phyloP scores from a whole-genome alignment of 2,888 invertebrate genomes.

The Sesamia inferens region DNA sequence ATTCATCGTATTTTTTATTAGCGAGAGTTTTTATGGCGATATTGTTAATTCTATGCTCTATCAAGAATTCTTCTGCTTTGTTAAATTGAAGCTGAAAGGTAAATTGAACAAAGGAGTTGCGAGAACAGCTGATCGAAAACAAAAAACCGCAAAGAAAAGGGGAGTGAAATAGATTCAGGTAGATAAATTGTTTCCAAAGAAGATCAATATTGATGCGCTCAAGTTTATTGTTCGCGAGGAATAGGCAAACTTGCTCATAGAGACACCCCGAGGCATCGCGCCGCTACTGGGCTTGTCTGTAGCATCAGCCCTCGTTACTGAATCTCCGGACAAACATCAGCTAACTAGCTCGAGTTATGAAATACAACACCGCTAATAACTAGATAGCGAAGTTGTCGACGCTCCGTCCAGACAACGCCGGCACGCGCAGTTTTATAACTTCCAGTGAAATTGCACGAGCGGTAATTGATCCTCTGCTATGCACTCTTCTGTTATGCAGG shows the following conservation, averaged over 20 bases:
- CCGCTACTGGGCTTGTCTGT: conserved; percentile 22
- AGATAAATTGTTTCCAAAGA: conserved; percentile 57
- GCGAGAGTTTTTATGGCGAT: conserved; percentile 40
- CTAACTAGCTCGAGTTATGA: conserved; percentile 65
- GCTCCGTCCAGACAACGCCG: conserved; percentile 37
- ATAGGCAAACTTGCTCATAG: conserved; percentile 28
- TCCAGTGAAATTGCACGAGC: conserved; percentile 68
- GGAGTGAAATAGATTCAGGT: conserved; percentile 58
- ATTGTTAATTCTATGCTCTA: conserved; percentile 49
- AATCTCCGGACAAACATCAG: conserved; percentile 64
- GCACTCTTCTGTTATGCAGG: conserved; percentile 72
- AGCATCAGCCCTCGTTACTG: conserved; percentile 40
- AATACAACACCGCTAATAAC: conserved; percentile 68
- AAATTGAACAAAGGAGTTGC: conserved; percentile 63
- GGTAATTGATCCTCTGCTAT: conserved; percentile 75
- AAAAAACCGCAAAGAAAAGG: conserved; percentile 50
- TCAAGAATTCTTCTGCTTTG: conserved; percentile 51
- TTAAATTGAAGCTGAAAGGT: conserved; percentile 50
- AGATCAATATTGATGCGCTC: conserved; percentile 40
- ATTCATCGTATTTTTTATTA: conserved; percentile 56
- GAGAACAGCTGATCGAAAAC: conserved; percentile 68
- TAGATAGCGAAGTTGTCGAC: conserved; percentile 72
- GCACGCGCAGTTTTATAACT: conserved; percentile 77
- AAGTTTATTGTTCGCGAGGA: conserved; percentile 37
- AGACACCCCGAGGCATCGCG: background rate